Conservation (phyloP, 1,140 invertebrate species). For the Hylyphantes graminicola region DNA sequence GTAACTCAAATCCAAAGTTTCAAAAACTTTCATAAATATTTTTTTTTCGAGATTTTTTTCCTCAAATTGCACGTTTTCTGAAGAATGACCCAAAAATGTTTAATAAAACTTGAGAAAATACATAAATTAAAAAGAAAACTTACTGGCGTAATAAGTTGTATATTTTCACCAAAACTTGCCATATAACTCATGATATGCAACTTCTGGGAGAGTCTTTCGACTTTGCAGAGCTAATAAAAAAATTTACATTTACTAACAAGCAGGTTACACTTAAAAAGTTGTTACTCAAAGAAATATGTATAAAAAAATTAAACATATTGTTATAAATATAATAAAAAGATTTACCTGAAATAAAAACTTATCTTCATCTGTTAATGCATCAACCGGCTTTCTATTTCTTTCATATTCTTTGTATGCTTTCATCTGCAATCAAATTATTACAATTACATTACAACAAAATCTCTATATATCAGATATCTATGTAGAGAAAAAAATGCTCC, state of each 20-base stretch:
- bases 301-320: background rate
- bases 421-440: conserved; percentile 69
- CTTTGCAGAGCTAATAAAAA: conserved; percentile 85
- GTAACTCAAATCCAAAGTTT: too few species aligned
- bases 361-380: conserved; percentile 94
- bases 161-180: conserved; percentile 94
- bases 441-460: too few species aligned
- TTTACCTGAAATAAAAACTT: conserved; percentile 73
- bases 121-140: conserved; percentile 68
- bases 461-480: too few species aligned
- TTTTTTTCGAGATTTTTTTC: too few species aligned
- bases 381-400: conserved; percentile 87
- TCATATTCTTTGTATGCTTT: conserved; percentile 96
- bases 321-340: background rate
- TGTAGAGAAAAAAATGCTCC: too few species aligned
- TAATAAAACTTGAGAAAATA: background rate
- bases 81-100: background rate
- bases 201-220: conserved; percentile 94
- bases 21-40: too few species aligned
- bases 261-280: background rate
- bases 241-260: background rate
- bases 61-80: too few species aligned
- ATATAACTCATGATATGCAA: conserved; percentile 97
- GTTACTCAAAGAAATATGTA: background rate
- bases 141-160: conserved; percentile 91